Evolutionary conservation across 1,140 invertebrate species (phyloP).

Genomic region (Neuroterus valhalla): DNA sequence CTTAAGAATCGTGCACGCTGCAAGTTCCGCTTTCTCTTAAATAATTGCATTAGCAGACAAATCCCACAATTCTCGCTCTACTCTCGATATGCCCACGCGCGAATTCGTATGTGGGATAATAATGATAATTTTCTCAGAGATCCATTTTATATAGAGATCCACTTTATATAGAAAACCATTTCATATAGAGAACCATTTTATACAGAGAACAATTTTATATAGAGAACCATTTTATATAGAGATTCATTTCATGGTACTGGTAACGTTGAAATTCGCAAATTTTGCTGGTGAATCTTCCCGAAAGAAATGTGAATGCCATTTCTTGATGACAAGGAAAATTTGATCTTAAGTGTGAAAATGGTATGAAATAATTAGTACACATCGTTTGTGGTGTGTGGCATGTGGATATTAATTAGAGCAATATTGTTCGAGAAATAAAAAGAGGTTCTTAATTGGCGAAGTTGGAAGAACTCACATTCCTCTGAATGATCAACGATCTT

Average conservation of each 20-base stretch:
- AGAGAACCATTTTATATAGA: no score
- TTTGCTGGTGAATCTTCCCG: neutral
- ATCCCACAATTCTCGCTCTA: slow-evolving; percentile 44
- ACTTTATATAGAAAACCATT: no score
- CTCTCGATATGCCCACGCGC: slow-evolving; percentile 29
- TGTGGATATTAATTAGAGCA: slow-evolving; percentile 10
- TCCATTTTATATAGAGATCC: no score
- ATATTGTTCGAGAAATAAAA: neutral
- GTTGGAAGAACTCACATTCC: slow-evolving; percentile 10
- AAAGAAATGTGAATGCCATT: neutral
- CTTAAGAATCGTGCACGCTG: slow-evolving; percentile 41
- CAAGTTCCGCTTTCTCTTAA: slow-evolving; percentile 47
- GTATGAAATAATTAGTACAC: neutral
- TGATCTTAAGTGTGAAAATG: neutral
- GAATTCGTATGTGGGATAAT: slow-evolving; percentile 26
- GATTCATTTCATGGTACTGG: neutral
- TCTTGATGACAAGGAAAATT: neutral
- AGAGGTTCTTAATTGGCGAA: slow-evolving; percentile 7
- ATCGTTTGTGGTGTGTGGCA: neutral
- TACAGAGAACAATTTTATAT: no score
- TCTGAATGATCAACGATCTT: slow-evolving; percentile 11
- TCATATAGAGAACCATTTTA: no score
- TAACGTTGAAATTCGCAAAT: neutral
- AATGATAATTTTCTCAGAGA: slow-evolving; percentile 19
- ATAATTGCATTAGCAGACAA: slow-evolving; percentile 49